These are phyloP conservation scores for Akabosia matsudoensis DNA, from an alignment of 1,140 invertebrate species.

Conservation along the genomic window DNA sequence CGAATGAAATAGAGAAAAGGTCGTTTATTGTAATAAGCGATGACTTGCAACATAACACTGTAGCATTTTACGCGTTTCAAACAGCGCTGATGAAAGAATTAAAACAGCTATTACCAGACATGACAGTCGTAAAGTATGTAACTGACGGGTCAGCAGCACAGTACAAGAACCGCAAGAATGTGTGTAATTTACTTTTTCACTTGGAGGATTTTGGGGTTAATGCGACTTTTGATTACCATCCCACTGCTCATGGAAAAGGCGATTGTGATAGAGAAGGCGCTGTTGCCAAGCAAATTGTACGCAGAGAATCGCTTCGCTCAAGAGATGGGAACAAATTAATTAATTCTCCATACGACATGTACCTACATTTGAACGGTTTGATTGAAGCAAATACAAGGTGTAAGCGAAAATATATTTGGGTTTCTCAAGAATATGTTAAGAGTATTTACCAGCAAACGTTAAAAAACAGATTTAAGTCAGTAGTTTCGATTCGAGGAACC, in stretches of 20 bases:
- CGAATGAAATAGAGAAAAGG: too few species aligned
- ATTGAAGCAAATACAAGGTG: not conserved
- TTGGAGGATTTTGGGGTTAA: not conserved
- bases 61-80: not conserved
- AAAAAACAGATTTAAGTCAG: not conserved
- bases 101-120: not conserved
- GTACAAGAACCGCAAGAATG: not conserved
- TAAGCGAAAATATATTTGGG: not conserved
- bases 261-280: not conserved
- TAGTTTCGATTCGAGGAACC: not conserved
- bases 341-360: not conserved
- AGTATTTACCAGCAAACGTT: not conserved
- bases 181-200: not conserved
- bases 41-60: not conserved
- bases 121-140: not conserved
- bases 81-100: not conserved
- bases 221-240: not conserved
- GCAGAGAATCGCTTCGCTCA: not conserved
- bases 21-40: not conserved
- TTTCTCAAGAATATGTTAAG: not conserved
- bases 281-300: not conserved
- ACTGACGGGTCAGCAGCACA: not conserved
- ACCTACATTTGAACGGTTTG: not conserved
- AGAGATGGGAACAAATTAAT: not conserved
- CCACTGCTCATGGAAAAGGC: not conserved